Percentiles rank a stretch among this genome's conserved stretches.
These are phyloP conservation scores for Aporrectodea caliginosa DNA, from an alignment of 1,140 invertebrate species.

Conservation along the genomic window DNA sequence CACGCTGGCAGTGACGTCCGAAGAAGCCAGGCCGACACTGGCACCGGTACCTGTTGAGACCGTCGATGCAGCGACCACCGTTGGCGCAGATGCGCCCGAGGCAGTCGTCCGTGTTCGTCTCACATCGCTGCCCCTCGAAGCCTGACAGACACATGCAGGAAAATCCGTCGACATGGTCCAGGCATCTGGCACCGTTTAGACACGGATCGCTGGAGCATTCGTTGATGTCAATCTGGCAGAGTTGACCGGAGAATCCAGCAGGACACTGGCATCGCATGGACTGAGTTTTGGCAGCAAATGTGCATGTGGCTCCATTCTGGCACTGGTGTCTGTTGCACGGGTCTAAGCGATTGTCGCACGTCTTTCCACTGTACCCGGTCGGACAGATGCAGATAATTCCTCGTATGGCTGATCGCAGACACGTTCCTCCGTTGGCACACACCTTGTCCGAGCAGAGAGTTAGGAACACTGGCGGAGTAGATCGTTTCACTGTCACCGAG, in stretches of 20 bases:
- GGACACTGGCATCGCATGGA: too few relatives aligned
- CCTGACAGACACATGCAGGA: slow-evolving; percentile 46
- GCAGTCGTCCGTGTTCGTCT: slow-evolving; percentile 34
- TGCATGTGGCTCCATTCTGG: too few relatives aligned
- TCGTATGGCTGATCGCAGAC: not conserved
- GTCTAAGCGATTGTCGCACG: too few relatives aligned
- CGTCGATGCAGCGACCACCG: slow-evolving; percentile 9
- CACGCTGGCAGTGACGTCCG: not conserved
- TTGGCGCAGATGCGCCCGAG: not conserved
- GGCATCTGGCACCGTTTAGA: not conserved
- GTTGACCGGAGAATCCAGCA: too few relatives aligned
- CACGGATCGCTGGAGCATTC: not conserved
- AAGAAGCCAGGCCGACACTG: not conserved
- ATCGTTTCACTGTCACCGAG: not conserved
- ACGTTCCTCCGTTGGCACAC: not conserved
- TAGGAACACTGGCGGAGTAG: not conserved
- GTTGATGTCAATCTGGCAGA: too few relatives aligned
- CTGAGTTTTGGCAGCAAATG: too few relatives aligned
- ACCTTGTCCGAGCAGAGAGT: not conserved
- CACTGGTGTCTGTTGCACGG: too few relatives aligned
- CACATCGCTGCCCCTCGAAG: slow-evolving; percentile 54
- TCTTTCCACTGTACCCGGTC: not conserved
- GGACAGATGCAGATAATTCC: not conserved
- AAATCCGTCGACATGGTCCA: not conserved
- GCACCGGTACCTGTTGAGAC: not conserved